phyloP scores from a whole-genome alignment of 2,113 vertebrate genomes.

The Sorex araneus region DNA sequence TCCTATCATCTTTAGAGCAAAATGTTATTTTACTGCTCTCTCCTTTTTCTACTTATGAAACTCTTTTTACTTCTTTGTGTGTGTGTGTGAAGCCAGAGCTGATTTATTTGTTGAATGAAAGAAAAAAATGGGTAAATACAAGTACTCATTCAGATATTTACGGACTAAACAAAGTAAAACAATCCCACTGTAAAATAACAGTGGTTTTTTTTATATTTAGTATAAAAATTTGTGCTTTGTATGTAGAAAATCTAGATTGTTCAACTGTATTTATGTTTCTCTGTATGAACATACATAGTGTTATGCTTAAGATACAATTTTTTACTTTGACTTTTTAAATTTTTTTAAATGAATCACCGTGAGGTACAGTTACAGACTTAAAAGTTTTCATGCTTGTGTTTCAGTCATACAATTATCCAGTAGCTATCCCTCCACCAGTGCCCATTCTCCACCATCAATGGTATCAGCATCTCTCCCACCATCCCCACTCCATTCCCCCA shows the following conservation, averaged over 20 bases:
- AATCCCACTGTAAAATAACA: slow-evolving; percentile 5
- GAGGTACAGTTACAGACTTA: too few relatives aligned
- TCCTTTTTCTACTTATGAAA: not conserved
- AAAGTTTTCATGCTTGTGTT: too few relatives aligned
- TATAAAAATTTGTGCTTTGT: not conserved
- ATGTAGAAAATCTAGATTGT: slow-evolving; percentile 34
- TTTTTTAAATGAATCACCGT: too few relatives aligned
- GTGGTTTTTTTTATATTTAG: not conserved
- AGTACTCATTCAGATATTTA: not conserved
- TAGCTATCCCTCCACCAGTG: too few relatives aligned
- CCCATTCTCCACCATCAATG: too few relatives aligned
- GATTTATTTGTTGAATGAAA: not conserved
- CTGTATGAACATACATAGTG: not conserved
- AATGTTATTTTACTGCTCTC: not conserved
- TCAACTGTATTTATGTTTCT: slow-evolving; percentile 22
- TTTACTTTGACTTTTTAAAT: slow-evolving; percentile 35
- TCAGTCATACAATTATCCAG: too few relatives aligned
- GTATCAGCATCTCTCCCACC: too few relatives aligned
- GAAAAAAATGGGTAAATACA: not conserved
- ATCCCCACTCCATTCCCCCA: too few relatives aligned
- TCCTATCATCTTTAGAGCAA: not conserved
- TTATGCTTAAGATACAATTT: slow-evolving; percentile 21
- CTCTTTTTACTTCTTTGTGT: too few relatives aligned
- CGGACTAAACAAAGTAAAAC: slow-evolving; percentile 6
- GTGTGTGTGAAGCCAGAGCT: not conserved